Conservation (phyloP, 2,113 vertebrate species). For the Psophia crepitans region DNA sequence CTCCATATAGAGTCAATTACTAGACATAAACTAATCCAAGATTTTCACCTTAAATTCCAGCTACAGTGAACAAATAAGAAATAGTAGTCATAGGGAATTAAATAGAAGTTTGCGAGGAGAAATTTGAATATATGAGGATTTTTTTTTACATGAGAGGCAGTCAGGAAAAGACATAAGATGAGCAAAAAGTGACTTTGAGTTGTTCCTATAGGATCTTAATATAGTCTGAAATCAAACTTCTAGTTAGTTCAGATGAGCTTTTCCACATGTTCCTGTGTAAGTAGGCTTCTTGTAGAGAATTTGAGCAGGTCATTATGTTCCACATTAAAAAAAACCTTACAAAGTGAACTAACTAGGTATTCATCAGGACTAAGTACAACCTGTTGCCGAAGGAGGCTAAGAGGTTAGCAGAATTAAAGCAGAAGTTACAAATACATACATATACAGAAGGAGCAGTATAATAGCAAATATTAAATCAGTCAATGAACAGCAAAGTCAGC, state of each 20-base stretch:
- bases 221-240: neutral
- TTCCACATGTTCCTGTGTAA: neutral
- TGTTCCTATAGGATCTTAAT: neutral
- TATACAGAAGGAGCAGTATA: neutral
- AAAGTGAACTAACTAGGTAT: neutral
- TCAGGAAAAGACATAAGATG: neutral
- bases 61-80: neutral
- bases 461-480: neutral
- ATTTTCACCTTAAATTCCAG: neutral
- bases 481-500: neutral
- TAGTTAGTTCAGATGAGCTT: neutral
- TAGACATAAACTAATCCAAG: neutral
- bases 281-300: neutral
- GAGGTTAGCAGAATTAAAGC: neutral
- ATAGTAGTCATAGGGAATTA: neutral
- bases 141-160: neutral
- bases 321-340: accelerated
- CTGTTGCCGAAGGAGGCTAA: neutral
- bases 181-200: neutral
- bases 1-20: neutral
- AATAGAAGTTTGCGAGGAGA: neutral
- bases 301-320: neutral
- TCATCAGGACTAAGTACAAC: neutral
- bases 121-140: neutral
- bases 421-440: neutral